phyloP scores from a whole-genome alignment of 2,113 vertebrate genomes.

The Melanerpes formicivorus region DNA sequence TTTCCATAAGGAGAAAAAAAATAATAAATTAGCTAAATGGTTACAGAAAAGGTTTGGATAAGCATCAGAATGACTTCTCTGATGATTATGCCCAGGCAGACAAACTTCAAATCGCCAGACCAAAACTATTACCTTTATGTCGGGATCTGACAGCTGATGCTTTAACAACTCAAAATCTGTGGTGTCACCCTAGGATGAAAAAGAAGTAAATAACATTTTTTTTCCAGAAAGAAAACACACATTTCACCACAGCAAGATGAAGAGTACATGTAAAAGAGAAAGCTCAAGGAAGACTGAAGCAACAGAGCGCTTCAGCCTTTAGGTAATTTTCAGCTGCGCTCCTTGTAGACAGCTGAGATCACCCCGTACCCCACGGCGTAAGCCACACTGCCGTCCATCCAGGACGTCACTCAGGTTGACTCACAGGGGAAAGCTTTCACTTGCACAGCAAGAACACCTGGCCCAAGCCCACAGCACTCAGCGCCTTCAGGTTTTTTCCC shows the following conservation, averaged over 20 bases:
- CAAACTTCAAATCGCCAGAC: accelerated
- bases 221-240: background rate
- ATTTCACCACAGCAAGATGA: background rate
- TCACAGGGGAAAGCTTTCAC: background rate
- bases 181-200: constrained; percentile 82
- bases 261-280: too few species aligned
- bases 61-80: background rate
- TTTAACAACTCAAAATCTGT: constrained; percentile 89
- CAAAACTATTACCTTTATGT: constrained; percentile 88
- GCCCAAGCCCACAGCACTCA: background rate
- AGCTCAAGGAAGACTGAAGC: background rate
- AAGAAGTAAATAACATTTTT: background rate
- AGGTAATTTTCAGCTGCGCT: background rate
- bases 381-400: background rate
- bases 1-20: background rate
- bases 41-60: background rate
- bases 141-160: constrained; percentile 91
- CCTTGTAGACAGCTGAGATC: accelerated
- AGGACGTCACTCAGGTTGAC: background rate
- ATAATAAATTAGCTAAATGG: background rate
- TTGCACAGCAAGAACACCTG: background rate
- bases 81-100: background rate
- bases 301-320: background rate
- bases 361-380: accelerated
- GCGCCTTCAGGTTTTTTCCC: background rate